These are phyloP conservation scores for Leptogaster cylindrica DNA, from an alignment of 2,888 invertebrate species.

Conservation along the genomic window DNA sequence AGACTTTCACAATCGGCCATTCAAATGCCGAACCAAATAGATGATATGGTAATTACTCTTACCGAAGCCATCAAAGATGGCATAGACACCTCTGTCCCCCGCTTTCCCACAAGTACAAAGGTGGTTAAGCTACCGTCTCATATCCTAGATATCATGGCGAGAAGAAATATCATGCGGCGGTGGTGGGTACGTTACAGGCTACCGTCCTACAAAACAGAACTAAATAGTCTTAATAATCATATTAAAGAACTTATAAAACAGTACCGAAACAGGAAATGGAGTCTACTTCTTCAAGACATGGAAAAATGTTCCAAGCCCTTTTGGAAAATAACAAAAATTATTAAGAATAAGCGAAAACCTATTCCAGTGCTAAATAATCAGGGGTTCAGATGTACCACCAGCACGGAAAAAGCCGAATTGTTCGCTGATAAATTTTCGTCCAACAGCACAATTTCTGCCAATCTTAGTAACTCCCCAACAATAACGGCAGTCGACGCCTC, in stretches of 20 bases:
- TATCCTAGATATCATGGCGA: not conserved
- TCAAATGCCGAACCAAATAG: no score
- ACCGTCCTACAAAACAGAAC: not conserved
- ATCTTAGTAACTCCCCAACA: not conserved
- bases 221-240: not conserved
- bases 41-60: not conserved
- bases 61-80: not conserved
- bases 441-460: not conserved
- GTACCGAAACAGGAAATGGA: not conserved
- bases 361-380: not conserved
- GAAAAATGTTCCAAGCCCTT: slow-evolving; percentile 6
- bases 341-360: not conserved
- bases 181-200: not conserved
- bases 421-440: not conserved
- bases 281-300: not conserved
- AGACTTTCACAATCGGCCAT: no score
- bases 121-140: not conserved
- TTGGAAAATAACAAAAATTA: not conserved
- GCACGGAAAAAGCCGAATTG: not conserved
- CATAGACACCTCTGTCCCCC: slow-evolving; percentile 1
- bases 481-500: not conserved
- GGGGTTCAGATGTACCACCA: not conserved
- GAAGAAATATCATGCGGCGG: not conserved
- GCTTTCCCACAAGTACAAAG: not conserved
- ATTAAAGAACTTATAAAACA: not conserved